Base-by-base conservation (phyloP, 2,888 invertebrate genomes). In the Odontomyia ornata region DNA sequence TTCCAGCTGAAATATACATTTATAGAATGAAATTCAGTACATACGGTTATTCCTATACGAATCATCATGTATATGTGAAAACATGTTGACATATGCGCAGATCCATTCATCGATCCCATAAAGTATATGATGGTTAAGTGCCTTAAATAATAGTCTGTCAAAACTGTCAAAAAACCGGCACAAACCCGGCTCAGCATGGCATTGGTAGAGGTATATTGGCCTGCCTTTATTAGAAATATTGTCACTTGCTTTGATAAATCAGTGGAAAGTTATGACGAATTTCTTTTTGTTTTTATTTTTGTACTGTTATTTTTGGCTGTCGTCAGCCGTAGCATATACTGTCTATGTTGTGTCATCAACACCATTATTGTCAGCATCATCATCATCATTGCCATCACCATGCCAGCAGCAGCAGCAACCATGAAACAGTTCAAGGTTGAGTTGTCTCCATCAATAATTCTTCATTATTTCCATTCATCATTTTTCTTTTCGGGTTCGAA, bases 61-160 rank as follows among this genome's bases (percentile, higher is more conserved):
- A 18, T 56, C 36, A 18, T 9, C 9, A 13, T 18, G 43, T 67
- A 46, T 69, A 52, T 4, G 15, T 21, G 52, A 72, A n/a, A 21
- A 13, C 2, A 25, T 69, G 69, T 46, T 72, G 56, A 72, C 57
- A 72, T 73, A 36, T 25, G 47, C 76, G 28, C 60, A 76, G 30
- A 46, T 47, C 46, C 60, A 76, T 47, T 47, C 43, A 76, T 76
- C 67, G 76, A 76, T 73, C 60, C 78, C 78, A 25, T 25, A 18
- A 36, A 36, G 36, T 36, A 60, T 60, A 30, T n/a, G 28, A n/a
- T 23, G 52, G 23, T 60, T 75, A 75, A 77, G 77, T 79, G 77
- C 85, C 86, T 85, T 86, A 86, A 86, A 86, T 86, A 86, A 86
- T 86, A 85, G 86, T 86, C 86, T 86, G 86, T 86, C 86, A 86